A percentile compares a stretch with the other conserved stretches of the same genome.
These are phyloP conservation scores for Agonopterix subpropinquella DNA, from an alignment of 2,888 invertebrate genomes.

Conservation along the genomic window DNA sequence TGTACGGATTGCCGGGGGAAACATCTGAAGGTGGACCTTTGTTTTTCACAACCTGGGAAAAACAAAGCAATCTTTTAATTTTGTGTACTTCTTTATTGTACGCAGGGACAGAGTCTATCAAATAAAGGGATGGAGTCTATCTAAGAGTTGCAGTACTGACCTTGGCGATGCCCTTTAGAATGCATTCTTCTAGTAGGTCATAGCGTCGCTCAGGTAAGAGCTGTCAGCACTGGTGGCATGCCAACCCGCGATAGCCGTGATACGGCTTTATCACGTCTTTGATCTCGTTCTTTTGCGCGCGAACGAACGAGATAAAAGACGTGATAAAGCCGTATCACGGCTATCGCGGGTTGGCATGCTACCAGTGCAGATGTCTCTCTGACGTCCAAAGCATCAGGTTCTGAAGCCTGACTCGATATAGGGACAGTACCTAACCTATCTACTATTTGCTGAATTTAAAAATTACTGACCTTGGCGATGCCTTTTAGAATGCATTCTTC, in stretches of 20 bases:
- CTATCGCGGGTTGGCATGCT: too few species aligned
- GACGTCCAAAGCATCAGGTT: too few species aligned
- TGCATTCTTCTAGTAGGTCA: constrained; percentile 81
- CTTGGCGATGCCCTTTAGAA: constrained; percentile 79
- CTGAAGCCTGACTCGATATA: too few species aligned
- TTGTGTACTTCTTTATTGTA: not conserved
- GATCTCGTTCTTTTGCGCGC: too few species aligned
- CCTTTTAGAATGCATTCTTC: constrained; percentile 81
- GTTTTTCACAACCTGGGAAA: constrained; percentile 57
- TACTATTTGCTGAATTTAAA: not conserved
- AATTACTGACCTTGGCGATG: constrained; percentile 73
- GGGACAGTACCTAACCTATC: too few species aligned
- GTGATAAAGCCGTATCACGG: too few species aligned
- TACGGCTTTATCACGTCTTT: too few species aligned
- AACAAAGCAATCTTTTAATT: not conserved
- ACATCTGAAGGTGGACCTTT: constrained; percentile 50
- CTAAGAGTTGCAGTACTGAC: constrained; percentile 24
- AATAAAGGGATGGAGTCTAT: too few species aligned
- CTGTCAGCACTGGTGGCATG: too few species aligned
- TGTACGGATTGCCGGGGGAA: constrained; percentile 37
- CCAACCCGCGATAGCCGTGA: too few species aligned
- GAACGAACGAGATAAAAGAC: too few species aligned
- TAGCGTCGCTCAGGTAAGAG: constrained; percentile 78
- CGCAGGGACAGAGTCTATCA: too few species aligned
- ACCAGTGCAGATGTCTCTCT: constrained; percentile 37